Conservation (phyloP, 1,140 invertebrate species). For the Onthophagus taurus region DNA sequence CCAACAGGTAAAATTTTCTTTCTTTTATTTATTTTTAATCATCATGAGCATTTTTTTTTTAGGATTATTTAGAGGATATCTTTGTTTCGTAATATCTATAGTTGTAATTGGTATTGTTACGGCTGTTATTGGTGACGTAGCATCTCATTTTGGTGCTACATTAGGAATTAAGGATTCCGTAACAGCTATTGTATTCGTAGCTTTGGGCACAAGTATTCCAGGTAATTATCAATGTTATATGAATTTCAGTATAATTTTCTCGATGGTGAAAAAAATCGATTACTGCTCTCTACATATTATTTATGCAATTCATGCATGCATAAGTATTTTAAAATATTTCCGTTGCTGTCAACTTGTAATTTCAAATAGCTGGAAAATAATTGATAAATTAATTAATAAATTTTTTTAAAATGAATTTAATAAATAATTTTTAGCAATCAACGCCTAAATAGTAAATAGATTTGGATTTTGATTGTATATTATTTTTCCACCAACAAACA, state of each 20-base stretch:
- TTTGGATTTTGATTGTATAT: too few species aligned
- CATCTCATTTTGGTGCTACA: slow-evolving; percentile 95
- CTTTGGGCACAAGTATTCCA: slow-evolving; percentile 92
- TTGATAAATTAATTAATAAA: too few species aligned
- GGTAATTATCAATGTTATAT: slow-evolving; percentile 53
- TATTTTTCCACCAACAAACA: too few species aligned
- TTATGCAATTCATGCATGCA: background rate
- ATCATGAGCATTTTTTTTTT: slow-evolving; percentile 15
- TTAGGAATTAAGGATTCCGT: slow-evolving; percentile 92
- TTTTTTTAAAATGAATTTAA: too few species aligned
- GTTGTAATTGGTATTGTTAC: slow-evolving; percentile 90
- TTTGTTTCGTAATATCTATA: slow-evolving; percentile 90
- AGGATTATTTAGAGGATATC: slow-evolving; percentile 80
- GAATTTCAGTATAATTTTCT: background rate
- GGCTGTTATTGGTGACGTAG: slow-evolving; percentile 91
- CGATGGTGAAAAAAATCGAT: background rate
- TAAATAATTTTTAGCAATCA: too few species aligned
- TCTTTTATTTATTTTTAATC: background rate
- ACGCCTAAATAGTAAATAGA: too few species aligned
- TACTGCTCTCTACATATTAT: background rate
- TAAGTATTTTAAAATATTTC: too few species aligned
- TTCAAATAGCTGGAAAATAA: too few species aligned
- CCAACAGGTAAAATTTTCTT: slow-evolving; percentile 72
- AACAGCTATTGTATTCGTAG: slow-evolving; percentile 94
- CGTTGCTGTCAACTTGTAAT: too few species aligned